Percentiles rank a stretch among this genome's conserved stretches.
phyloP scores from a whole-genome alignment of 2,113 vertebrate species.

The Rhinoderma darwinii region DNA sequence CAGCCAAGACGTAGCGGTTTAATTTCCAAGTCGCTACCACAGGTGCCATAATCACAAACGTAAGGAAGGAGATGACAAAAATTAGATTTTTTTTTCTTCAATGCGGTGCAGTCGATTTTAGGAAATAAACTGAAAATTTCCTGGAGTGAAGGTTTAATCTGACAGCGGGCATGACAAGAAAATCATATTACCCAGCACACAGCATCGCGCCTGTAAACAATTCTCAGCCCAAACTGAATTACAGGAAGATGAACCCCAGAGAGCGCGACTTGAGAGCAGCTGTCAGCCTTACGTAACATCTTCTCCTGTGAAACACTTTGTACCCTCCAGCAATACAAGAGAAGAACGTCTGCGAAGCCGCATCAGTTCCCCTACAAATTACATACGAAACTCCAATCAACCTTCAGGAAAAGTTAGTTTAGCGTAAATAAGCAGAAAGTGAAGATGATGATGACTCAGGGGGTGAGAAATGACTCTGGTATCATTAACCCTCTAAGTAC shows the following conservation, averaged over 20 bases:
- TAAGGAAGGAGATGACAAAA: not conserved
- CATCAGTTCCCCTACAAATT: not conserved
- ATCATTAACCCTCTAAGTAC: not conserved
- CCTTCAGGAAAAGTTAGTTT: slow-evolving; percentile 1
- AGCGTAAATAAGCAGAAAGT: slow-evolving; percentile 6
- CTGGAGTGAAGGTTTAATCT: not conserved
- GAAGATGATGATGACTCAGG: not conserved
- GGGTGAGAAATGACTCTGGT: not conserved
- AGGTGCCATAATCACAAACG: too few relatives aligned
- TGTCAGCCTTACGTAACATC: slow-evolving; percentile 41
- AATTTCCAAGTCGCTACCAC: too few relatives aligned
- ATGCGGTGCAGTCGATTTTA: not conserved
- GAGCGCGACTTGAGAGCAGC: slow-evolving; percentile 28
- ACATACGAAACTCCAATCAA: slow-evolving; percentile 4
- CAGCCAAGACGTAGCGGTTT: not conserved
- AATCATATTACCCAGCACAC: not conserved
- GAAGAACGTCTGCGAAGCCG: not conserved
- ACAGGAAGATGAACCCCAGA: slow-evolving; percentile 4
- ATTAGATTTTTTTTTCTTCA: not conserved
- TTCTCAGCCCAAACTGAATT: not conserved
- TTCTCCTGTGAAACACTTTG: slow-evolving; percentile 1
- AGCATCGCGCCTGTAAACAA: not conserved
- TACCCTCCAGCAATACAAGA: slow-evolving; percentile 23
- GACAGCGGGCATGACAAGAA: not conserved
- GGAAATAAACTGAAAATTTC: slow-evolving; percentile 6